A percentile compares a stretch with the other conserved stretches of the same genome.
Conservation (phyloP, 1,140 invertebrate genomes). For the Bemisia tabaci region DNA sequence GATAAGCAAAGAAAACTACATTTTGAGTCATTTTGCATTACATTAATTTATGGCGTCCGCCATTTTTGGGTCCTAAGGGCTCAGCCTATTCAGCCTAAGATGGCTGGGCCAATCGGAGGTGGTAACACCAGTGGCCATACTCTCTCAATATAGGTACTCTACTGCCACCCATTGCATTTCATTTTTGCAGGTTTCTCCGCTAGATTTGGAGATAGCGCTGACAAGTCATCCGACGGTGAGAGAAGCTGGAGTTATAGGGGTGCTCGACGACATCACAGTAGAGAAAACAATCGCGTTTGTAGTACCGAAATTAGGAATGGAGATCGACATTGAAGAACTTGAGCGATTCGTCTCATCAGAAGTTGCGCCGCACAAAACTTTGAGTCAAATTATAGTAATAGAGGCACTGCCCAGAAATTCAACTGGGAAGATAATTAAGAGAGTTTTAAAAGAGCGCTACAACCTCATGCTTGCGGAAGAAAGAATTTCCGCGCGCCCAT, state of each 20-base stretch:
- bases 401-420: constrained; percentile 55
- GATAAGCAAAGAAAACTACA: too few relatives aligned
- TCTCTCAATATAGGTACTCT: too few relatives aligned
- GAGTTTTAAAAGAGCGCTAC: constrained; percentile 35
- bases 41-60: too few relatives aligned
- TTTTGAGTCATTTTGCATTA: too few relatives aligned
- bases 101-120: too few relatives aligned
- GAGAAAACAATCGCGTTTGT: constrained; percentile 48
- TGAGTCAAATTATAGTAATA: constrained; percentile 47
- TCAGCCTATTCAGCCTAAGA: too few relatives aligned
- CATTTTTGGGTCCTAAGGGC: too few relatives aligned
- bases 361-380: constrained; percentile 49
- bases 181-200: constrained; percentile 40
- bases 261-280: constrained; percentile 45
- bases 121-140: too few relatives aligned
- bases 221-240: constrained; percentile 45
- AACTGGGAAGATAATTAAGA: constrained; percentile 58
- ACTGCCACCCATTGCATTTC: too few relatives aligned
- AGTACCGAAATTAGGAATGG: constrained; percentile 35
- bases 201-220: constrained; percentile 56
- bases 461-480: too few relatives aligned
- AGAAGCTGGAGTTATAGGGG: constrained; percentile 57
- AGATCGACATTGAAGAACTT: constrained; percentile 38
- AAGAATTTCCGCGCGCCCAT: too few relatives aligned
- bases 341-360: constrained; percentile 28